A percentile compares a stretch with the other conserved stretches of the same genome.
phyloP scores from a whole-genome alignment of 2,888 invertebrate species.

The Baronia brevicornis region DNA sequence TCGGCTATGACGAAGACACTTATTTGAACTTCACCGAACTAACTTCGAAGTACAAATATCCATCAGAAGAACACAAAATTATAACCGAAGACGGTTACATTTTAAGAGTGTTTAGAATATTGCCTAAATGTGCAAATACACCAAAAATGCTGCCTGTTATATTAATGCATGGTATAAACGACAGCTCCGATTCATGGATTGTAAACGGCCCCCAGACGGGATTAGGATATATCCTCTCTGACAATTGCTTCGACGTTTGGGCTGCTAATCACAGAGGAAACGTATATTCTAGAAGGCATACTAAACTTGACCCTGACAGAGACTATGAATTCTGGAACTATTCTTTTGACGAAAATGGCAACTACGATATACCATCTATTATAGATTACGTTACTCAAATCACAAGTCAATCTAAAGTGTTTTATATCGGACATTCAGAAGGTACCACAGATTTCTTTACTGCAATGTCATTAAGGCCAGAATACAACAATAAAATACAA shows the following conservation, averaged over 20 bases:
- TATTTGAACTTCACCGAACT: slow-evolving; percentile 36
- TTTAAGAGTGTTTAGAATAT: slow-evolving; percentile 26
- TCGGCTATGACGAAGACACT: slow-evolving; percentile 51
- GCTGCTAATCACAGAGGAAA: slow-evolving; percentile 71
- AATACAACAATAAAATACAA: slow-evolving; percentile 72
- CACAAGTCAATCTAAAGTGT: slow-evolving; percentile 68
- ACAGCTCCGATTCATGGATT: slow-evolving; percentile 36
- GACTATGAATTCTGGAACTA: slow-evolving; percentile 65
- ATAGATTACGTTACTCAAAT: slow-evolving; percentile 36
- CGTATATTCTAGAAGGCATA: slow-evolving; percentile 72
- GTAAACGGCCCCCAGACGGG: slow-evolving; percentile 44
- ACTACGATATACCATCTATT: slow-evolving; percentile 79
- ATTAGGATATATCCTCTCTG: slow-evolving; percentile 43
- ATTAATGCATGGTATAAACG: slow-evolving; percentile 37
- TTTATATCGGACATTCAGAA: slow-evolving; percentile 81
- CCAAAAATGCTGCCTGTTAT: slow-evolving; percentile 25
- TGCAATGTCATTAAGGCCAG: slow-evolving; percentile 61
- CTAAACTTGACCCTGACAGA: slow-evolving; percentile 35
- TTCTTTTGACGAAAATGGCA: slow-evolving; percentile 81
- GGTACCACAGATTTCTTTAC: slow-evolving; percentile 77
- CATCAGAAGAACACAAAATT: slow-evolving; percentile 26
- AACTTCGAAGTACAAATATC: slow-evolving; percentile 26
- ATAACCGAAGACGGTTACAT: slow-evolving; percentile 34
- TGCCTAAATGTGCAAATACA: slow-evolving; percentile 29
- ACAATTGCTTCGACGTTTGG: slow-evolving; percentile 67